phyloP scores from a whole-genome alignment of 2,113 vertebrate genomes.

The Gnathonemus echidnorhynchus region DNA sequence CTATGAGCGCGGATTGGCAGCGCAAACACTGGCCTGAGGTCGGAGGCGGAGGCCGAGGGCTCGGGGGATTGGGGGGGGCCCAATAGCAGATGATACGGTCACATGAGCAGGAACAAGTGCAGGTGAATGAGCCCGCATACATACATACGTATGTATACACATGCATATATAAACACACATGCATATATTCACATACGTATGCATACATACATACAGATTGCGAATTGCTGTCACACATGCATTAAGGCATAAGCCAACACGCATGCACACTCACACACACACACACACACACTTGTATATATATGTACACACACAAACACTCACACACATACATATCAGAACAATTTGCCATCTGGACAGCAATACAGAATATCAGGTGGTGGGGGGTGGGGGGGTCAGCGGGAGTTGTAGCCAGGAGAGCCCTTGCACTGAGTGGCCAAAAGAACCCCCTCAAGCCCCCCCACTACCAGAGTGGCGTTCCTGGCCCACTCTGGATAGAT shows the following conservation, averaged over 20 bases:
- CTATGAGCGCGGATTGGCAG: not conserved
- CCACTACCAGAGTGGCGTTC: not conserved
- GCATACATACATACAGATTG: slow-evolving; percentile 28
- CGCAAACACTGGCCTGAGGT: not conserved
- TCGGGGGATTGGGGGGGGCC: not conserved
- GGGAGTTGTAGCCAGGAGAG: not conserved
- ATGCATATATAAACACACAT: not conserved
- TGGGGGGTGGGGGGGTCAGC: not conserved
- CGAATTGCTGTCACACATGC: not conserved
- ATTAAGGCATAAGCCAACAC: not conserved
- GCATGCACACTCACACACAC: slow-evolving; percentile 18
- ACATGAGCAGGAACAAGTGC: not conserved
- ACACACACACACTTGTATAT: not conserved
- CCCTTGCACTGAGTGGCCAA: not conserved
- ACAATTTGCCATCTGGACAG: not conserved
- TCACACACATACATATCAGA: slow-evolving; percentile 20
- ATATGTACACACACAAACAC: slow-evolving; percentile 13
- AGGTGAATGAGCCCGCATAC: not conserved
- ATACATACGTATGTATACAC: not conserved
- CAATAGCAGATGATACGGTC: not conserved
- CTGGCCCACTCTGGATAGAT: not conserved
- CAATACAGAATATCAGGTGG: not conserved
- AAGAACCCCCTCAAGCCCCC: not conserved
- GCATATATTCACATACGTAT: not conserved
- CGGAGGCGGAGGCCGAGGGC: not conserved